Percentiles rank a stretch among this genome's conserved stretches.
Evolutionary conservation across 1,140 invertebrate species (phyloP).

Genomic region (Zaprionus tsacasi): DNA sequence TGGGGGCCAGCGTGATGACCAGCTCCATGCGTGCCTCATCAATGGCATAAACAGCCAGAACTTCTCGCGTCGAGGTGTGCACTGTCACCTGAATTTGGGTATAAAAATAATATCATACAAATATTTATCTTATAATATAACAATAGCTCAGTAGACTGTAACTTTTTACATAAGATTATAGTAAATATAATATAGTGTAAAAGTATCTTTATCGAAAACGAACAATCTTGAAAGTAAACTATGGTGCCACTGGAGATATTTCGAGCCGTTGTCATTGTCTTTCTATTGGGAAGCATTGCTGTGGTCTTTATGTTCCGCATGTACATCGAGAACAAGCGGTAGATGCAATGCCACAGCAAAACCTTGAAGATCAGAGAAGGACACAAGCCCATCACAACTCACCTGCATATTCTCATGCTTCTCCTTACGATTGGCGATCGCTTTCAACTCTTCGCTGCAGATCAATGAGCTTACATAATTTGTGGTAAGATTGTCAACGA

Average conservation of each 20-base stretch:
- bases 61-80: slow-evolving; percentile 89
- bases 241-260: slow-evolving; percentile 64
- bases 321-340: background rate
- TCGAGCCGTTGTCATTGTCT: slow-evolving; percentile 53
- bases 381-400: background rate
- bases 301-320: slow-evolving; percentile 46
- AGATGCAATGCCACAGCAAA: background rate
- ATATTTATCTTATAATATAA: background rate
- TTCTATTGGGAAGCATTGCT: slow-evolving; percentile 46
- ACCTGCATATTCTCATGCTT: slow-evolving; percentile 90
- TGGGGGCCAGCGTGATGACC: slow-evolving; percentile 89
- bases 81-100: slow-evolving; percentile 87
- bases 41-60: slow-evolving; percentile 91
- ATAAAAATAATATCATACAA: background rate
- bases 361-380: background rate
- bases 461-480: slow-evolving; percentile 90
- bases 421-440: slow-evolving; percentile 85
- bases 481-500: slow-evolving; percentile 91
- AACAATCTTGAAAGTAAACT: background rate
- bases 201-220: background rate
- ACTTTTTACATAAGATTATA: background rate
- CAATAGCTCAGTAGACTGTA: background rate
- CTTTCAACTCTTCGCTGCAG: slow-evolving; percentile 88
- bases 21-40: slow-evolving; percentile 93
- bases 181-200: background rate